Evolutionary conservation across 2,797 vertebrate species (phyloP).

Genomic region (Champsocephalus gunnari): DNA sequence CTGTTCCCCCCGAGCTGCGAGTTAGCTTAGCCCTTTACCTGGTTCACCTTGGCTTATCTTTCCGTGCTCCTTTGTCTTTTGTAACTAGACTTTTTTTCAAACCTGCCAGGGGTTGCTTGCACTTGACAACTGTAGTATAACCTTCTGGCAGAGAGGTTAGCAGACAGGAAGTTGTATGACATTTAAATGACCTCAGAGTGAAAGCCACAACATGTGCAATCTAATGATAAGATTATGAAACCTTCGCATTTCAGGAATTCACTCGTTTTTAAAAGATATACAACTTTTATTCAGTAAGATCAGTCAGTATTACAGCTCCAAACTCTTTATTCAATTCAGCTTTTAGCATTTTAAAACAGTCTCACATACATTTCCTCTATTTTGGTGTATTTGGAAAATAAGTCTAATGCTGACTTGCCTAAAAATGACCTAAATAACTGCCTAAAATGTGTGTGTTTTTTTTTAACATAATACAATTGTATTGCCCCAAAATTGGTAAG

Average conservation of each 20-base stretch:
- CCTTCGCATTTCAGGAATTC: conserved; percentile 15
- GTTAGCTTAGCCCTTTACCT: too few relatives aligned
- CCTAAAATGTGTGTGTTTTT: neutral
- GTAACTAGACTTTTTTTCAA: too few relatives aligned
- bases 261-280: neutral
- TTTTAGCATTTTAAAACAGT: neutral
- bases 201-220: neutral
- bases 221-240: neutral
- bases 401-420: neutral
- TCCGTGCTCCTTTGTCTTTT: too few relatives aligned
- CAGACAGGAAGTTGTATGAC: too few relatives aligned
- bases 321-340: neutral
- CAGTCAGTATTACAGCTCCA: conserved; percentile 10
- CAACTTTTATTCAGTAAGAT: conserved; percentile 17
- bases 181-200: too few relatives aligned
- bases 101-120: too few relatives aligned
- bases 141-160: neutral
- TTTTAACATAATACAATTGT: neutral
- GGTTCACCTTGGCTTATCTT: too few relatives aligned
- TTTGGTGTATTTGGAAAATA: neutral
- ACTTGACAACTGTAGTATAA: neutral
- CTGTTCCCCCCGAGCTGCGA: too few relatives aligned
- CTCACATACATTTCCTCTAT: neutral
- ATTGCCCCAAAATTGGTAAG: too few relatives aligned
- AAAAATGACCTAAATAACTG: neutral